phyloP scores from a whole-genome alignment of 2,888 invertebrate genomes.

The Trissoscelio sp. region DNA sequence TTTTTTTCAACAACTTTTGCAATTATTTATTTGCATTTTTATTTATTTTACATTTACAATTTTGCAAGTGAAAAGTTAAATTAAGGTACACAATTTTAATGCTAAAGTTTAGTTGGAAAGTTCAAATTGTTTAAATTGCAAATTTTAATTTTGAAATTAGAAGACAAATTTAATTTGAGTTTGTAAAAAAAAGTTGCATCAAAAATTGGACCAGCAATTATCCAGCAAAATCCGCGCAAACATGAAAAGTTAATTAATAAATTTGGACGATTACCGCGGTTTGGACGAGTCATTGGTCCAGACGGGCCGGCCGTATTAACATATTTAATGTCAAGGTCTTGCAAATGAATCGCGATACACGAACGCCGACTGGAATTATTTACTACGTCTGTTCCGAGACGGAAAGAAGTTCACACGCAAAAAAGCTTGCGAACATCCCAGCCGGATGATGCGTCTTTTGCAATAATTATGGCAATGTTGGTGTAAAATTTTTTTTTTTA shows the following conservation, averaged over 20 bases:
- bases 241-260: constrained; percentile 69
- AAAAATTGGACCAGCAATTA: constrained; percentile 47
- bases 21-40: not conserved
- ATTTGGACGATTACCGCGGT: constrained; percentile 65
- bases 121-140: too few relatives aligned
- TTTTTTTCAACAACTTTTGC: not conserved
- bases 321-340: constrained; percentile 80
- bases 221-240: constrained; percentile 59
- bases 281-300: constrained; percentile 73
- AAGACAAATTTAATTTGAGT: too few relatives aligned
- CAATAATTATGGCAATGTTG: constrained; percentile 50
- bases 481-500: constrained; percentile 22
- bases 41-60: too few relatives aligned
- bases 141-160: too few relatives aligned
- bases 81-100: too few relatives aligned
- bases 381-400: constrained; percentile 68
- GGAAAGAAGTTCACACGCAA: constrained; percentile 67
- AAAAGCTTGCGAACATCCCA: constrained; percentile 64
- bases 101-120: too few relatives aligned
- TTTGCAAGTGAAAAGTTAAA: too few relatives aligned
- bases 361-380: constrained; percentile 71
- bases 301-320: constrained; percentile 74
- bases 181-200: not conserved
- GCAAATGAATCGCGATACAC: constrained; percentile 73
- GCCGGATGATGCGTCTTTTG: constrained; percentile 56